Conservation (phyloP, 2,113 vertebrate species). For the Cichladusa arquata region DNA sequence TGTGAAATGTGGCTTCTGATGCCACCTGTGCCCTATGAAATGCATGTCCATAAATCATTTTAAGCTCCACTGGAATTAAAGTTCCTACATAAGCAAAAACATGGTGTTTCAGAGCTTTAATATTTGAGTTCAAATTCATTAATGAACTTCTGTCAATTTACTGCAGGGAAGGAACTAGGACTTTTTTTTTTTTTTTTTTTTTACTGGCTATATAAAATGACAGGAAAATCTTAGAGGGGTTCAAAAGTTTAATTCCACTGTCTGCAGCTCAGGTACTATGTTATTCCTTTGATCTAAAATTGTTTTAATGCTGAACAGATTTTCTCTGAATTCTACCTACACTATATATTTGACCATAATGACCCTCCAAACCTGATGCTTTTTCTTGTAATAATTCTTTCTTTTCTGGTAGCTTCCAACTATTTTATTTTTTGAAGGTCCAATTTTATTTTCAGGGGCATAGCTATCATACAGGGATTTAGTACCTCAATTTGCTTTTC, state of each 20-base stretch:
- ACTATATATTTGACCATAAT: neutral
- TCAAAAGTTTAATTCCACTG: neutral
- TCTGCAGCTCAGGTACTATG: neutral
- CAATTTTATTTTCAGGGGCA: neutral
- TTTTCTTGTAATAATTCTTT: neutral
- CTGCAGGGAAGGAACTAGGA: neutral
- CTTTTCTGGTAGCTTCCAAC: neutral
- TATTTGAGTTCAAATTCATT: neutral
- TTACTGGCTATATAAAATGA: neutral
- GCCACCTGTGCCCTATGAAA: slow-evolving; percentile 13
- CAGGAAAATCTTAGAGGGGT: neutral
- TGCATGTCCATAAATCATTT: neutral
- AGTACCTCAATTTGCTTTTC: neutral
- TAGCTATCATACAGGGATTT: neutral
- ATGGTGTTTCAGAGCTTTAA: neutral
- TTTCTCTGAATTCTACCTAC: neutral
- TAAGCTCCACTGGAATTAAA: neutral
- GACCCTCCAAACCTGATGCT: neutral
- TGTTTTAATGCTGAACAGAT: neutral
- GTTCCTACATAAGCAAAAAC: neutral
- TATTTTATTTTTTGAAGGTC: neutral
- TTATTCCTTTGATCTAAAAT: slow-evolving; percentile 1
- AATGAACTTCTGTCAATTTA: neutral
- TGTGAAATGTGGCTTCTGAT: neutral
- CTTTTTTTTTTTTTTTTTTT: neutral